Evolutionary conservation across 2,113 vertebrate species (phyloP), one percentile per base, ranked within the genome.

Genomic region (Tetraodon nigroviridis): DNA sequence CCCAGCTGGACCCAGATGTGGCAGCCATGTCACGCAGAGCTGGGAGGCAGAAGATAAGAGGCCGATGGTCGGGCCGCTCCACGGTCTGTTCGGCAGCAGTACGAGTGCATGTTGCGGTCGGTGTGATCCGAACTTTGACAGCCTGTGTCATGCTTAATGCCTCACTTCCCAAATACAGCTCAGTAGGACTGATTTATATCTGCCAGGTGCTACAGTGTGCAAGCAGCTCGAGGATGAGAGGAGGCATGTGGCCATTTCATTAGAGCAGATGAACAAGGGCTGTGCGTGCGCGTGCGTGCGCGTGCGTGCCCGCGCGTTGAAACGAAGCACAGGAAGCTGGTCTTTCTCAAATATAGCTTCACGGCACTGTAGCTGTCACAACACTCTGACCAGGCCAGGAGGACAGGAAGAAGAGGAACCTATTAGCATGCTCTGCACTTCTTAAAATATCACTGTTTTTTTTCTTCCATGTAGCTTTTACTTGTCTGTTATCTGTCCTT

Each of bases 91-190:
- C 71, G 49, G 69, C 81, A 66, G 85, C 61, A 71, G 86, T 87
- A 90, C 86, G 80, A 73, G 80, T 84, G 81, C 82, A 89, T 89
- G 87, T 89, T 89, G 90, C 76, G 87, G 89, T 90, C 51, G 75
- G 83, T 69, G 73, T 78, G 60, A 89, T 83, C 69, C 86, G 85
- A 89, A 91, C 88, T 90, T 84, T 89, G 89, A 88, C 90, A 87
- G 86, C 59, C 78, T 67, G 54, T 89, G 90, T 90, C 90, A 89
- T 84, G 84, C 86, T 89, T 90, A 90, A 90, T 90, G 89, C 88
- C 88, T 92, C 84, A 89, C 90, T 92, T 89, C 89, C 89, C 89
- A 88, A 88, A 89, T 84, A 85, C 85, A 86, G 90, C 85, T 85
- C 77, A 67, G 78, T 80, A 40, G 67, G 83, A 51, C 76, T 90